Evolutionary conservation across 2,888 invertebrate genomes (phyloP), one percentile per base, ranked within the genome.

Genomic region (Brachyopa scutellaris): DNA sequence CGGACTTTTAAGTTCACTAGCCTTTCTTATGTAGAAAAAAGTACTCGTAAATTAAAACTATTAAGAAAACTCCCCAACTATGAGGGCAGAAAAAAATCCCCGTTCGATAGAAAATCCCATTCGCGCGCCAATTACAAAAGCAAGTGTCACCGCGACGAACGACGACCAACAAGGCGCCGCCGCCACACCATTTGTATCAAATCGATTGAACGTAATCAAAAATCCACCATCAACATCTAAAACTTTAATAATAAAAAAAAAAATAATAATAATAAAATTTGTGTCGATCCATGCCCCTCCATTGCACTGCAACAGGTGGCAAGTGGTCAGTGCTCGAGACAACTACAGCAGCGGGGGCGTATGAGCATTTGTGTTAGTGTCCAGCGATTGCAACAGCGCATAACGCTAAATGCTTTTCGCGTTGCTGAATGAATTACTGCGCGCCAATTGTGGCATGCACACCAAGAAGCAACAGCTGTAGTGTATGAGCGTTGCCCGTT

Each of bases 321-420:
- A 77, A 70, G 67, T 57, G 29, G 57, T 57, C 57, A 17, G 13
- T 29, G 51, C 29, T 31, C 11, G 62, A 69, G 74, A 64, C 49
- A 45, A 21, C 8, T 11, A 15, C 31, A 31, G 19, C 13, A 42
- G 61, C 67, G 79, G 69, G 69, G 80, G 69, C 51, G 69, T 64
- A 51, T 31, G 36, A 42, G 57, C 57, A 38, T 19, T 64, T 13
- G 42, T 64, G 36, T 42, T 64, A 15, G 38, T 53, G 42, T 19
- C n/a, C 49, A 36, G 17, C 17, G 17, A 66, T 31, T 69, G 74
- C 57, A 59, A 74, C 64, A 59, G 47, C 80, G 67, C 55, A 57
- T 67, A 62, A 79, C 66, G 72, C 78, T 79, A 78, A 78, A 45
- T 72, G 33, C 26, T 19, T 55, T 57, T 29, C 36, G 61, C 23